These are phyloP conservation scores for Taenioides sp. DNA, from an alignment of 2,797 vertebrate species.

Conservation along the genomic window DNA sequence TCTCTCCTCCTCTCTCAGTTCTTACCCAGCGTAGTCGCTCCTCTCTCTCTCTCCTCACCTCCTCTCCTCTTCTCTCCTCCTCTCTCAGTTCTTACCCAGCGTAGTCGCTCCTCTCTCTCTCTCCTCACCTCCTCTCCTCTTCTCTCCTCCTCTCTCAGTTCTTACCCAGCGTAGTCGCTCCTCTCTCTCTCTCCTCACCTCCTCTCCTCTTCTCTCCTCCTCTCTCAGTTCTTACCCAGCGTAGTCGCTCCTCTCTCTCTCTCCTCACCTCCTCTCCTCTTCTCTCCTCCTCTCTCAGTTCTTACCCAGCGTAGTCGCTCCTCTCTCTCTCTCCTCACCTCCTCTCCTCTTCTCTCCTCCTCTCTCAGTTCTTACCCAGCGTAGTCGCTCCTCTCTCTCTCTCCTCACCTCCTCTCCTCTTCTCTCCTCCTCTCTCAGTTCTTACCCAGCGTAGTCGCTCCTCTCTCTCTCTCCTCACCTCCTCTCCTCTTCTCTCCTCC, in stretches of 20 bases:
- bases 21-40: background rate
- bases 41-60: conserved; percentile 36
- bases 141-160: background rate
- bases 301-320: conserved; percentile 75
- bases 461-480: background rate
- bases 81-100: background rate
- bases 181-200: background rate
- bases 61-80: too few relatives aligned
- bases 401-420: background rate
- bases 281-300: background rate
- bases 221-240: background rate
- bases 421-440: too few relatives aligned
- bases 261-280: background rate
- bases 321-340: conserved; percentile 53
- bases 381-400: background rate
- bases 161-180: conserved; percentile 61
- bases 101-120: background rate
- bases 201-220: too few relatives aligned
- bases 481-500: too few relatives aligned
- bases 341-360: too few relatives aligned
- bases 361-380: background rate
- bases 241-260: background rate
- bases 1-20: too few relatives aligned
- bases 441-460: conserved; percentile 60
- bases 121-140: too few relatives aligned